Base-by-base conservation (phyloP, 2,888 invertebrate species). In the Leptopterna dolabrata region DNA sequence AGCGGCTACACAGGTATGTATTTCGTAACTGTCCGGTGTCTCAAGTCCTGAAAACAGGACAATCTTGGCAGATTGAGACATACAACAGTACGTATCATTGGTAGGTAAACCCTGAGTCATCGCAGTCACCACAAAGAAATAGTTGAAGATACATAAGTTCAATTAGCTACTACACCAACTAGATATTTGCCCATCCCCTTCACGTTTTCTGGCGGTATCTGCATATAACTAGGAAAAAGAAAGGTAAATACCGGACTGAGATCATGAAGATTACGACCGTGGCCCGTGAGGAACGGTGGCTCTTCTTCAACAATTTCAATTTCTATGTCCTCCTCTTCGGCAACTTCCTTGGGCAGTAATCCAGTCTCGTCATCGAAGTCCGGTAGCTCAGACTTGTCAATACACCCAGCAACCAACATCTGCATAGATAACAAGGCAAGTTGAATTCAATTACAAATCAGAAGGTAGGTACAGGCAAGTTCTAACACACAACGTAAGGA, bases 291-390 rank as follows among this genome's bases (percentile, higher is more conserved):
- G 92, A 99, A 99, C 0, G 99, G 97, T 0, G 99, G 97, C 91
- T 99, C 99, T 86, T 99, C 99, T 92, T 99, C 99, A 0, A 99
- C 99, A 87, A 99, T 93, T 92, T 99, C 99, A 89, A 99, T 99
- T 93, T 98, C 98, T 85, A 98, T 95, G 91, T 99, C 99, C 86
- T 99, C 99, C 91, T 99, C 99, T 29, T 97, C 97, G 88, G 97
- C 97, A 90, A 97, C 97, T 90, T 97, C 96, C 91, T 97, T 97
- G 0, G 97, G 97, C 78, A 98, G 91, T 4, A 96, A 92, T 63
- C 99, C 99, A 13, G 97, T 97, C 91, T 99, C 99, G 88, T 98
- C 98, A 91, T 99, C 99, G 92, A 99, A 99, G 91, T 99, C 99
- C 0, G 99, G 99, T 88, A 99, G 92, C 91, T 99, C 99, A 90